Conservation (phyloP, 2,113 vertebrate species). For the Pelodiscus sinensis region DNA sequence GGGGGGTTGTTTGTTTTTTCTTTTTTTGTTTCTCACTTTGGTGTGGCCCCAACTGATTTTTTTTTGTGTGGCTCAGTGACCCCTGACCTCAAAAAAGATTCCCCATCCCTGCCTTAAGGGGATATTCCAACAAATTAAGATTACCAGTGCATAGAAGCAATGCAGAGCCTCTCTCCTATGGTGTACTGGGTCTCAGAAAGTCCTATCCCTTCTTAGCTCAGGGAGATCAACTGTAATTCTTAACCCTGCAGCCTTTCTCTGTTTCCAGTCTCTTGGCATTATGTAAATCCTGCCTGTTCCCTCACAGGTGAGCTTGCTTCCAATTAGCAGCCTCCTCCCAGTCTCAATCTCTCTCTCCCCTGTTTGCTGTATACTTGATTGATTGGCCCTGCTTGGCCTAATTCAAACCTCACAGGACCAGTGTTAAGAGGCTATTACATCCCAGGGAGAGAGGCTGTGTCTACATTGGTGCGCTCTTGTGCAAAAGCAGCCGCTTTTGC, state of each 20-base stretch:
- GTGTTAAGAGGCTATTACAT: neutral
- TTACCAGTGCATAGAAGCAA: neutral
- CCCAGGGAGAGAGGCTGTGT: neutral
- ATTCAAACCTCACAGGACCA: neutral
- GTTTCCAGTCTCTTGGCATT: neutral
- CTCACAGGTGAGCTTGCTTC: neutral
- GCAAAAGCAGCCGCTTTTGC: too few relatives aligned
- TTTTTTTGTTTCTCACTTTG: too few relatives aligned
- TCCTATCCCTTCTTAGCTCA: neutral
- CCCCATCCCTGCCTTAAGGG: neutral
- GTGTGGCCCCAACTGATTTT: too few relatives aligned
- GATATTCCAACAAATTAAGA: neutral
- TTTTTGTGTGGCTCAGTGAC: too few relatives aligned
- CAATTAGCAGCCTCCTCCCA: neutral
- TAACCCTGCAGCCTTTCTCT: neutral
- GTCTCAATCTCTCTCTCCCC: neutral
- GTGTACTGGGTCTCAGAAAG: neutral
- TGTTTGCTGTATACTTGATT: neutral
- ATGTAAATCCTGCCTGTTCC: neutral
- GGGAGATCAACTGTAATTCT: neutral
- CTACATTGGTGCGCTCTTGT: too few relatives aligned
- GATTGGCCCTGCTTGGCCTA: neutral
- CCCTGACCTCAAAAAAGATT: too few relatives aligned
- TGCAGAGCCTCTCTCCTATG: neutral
- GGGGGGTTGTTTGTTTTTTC: too few relatives aligned